Conservation (phyloP, 1,140 invertebrate genomes). For the Sinella curviseta region DNA sequence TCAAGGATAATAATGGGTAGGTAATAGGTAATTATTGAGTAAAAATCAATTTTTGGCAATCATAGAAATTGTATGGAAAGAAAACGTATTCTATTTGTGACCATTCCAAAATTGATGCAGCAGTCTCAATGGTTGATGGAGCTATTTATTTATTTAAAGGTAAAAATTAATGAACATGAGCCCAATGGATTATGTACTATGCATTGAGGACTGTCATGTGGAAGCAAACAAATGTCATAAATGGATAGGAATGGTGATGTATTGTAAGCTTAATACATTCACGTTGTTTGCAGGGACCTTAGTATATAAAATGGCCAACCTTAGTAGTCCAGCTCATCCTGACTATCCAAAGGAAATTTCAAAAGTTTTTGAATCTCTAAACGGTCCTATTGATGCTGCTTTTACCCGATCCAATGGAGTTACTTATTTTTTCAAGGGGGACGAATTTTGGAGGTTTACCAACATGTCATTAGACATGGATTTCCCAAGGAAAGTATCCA, state of each 20-base stretch:
- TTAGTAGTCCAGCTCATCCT: background rate
- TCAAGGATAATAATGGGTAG: too few relatives aligned
- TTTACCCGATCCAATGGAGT: slow-evolving; percentile 17
- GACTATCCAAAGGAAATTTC: slow-evolving; percentile 13
- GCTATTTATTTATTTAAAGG: slow-evolving; percentile 11
- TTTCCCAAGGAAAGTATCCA: background rate
- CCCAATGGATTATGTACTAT: too few relatives aligned
- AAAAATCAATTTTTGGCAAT: too few relatives aligned
- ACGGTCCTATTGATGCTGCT: slow-evolving; percentile 6
- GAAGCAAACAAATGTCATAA: background rate
- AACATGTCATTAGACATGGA: slow-evolving; percentile 10
- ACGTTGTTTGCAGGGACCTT: background rate
- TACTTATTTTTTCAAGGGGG: slow-evolving; percentile 19
- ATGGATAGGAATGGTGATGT: background rate
- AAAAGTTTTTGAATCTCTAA: background rate
- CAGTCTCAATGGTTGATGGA: slow-evolving; percentile 19
- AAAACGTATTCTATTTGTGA: background rate
- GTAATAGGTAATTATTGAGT: too few relatives aligned
- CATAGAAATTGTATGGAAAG: slow-evolving; percentile 1
- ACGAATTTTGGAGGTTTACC: slow-evolving; percentile 6
- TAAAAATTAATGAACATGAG: too few relatives aligned
- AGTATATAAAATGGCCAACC: background rate
- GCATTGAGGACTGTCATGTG: background rate
- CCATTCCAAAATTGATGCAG: slow-evolving; percentile 19
- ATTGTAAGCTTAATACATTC: background rate